phyloP scores from a whole-genome alignment of 2,113 vertebrate genomes.

The Noturus placidus region DNA sequence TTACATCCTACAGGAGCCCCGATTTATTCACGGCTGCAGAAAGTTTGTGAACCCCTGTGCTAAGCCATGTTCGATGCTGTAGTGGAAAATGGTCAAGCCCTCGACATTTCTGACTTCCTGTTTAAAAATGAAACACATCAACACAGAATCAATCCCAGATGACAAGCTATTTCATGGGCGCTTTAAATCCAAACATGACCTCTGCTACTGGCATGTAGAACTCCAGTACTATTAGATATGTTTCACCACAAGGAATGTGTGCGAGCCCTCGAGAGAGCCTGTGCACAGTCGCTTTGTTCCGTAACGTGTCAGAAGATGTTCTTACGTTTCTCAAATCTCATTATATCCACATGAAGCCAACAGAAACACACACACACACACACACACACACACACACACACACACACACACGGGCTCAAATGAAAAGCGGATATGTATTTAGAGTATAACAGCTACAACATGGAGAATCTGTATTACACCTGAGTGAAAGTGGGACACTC shows the following conservation, averaged over 20 bases:
- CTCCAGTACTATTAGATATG: neutral
- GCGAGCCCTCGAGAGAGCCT: neutral
- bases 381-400: slow-evolving; percentile 12
- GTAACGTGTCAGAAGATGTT: neutral
- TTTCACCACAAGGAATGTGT: neutral
- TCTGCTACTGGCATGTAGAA: neutral
- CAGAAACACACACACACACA: neutral
- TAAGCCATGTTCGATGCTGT: neutral
- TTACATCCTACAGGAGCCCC: neutral
- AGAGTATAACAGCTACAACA: neutral
- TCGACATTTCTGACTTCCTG: neutral
- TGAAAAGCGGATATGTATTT: neutral
- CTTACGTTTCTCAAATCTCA: neutral
- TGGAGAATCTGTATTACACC: slow-evolving; percentile 20
- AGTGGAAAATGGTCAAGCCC: neutral
- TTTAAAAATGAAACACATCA: neutral
- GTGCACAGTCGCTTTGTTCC: neutral
- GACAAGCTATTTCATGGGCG: neutral
- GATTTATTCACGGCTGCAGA: neutral
- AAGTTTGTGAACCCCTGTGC: neutral
- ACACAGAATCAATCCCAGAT: neutral
- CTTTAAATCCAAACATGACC: neutral
- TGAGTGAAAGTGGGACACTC: slow-evolving; percentile 28
- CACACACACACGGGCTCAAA: neutral
- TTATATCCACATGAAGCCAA: neutral